A percentile compares a stretch with the other conserved stretches of the same genome.
phyloP scores from a whole-genome alignment of 2,113 vertebrate species.

The Lutjanus erythropterus region DNA sequence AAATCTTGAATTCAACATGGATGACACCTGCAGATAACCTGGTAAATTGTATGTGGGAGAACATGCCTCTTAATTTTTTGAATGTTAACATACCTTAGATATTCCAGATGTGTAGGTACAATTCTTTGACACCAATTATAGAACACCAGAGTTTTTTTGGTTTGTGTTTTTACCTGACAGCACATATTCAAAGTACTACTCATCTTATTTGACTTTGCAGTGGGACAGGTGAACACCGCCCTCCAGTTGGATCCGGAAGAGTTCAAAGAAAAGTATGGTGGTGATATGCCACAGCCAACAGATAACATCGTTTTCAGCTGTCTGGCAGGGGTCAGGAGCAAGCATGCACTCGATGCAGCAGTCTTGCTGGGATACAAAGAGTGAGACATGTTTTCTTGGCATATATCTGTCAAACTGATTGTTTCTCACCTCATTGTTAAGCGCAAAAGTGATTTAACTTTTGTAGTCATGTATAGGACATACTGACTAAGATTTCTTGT shows the following conservation, averaged over 20 bases:
- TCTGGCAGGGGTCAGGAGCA: constrained; percentile 91
- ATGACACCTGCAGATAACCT: neutral
- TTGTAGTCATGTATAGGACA: neutral
- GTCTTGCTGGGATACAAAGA: constrained; percentile 89
- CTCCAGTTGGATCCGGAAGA: constrained; percentile 88
- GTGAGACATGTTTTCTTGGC: constrained; percentile 75
- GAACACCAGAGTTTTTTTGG: neutral
- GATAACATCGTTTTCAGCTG: constrained; percentile 92
- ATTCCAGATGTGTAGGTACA: neutral
- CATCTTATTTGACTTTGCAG: constrained; percentile 71
- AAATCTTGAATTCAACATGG: neutral
- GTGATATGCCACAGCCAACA: constrained; percentile 87
- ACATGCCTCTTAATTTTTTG: no score
- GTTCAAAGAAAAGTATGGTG: constrained; percentile 89
- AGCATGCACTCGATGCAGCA: constrained; percentile 86
- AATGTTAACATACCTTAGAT: neutral
- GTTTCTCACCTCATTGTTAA: neutral
- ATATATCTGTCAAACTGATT: neutral
- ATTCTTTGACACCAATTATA: neutral
- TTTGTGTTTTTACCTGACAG: neutral
- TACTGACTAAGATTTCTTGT: neutral
- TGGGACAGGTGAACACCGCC: constrained; percentile 88
- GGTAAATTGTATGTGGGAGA: neutral
- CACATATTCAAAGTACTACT: neutral
- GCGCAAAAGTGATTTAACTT: neutral